Base-by-base conservation (phyloP, 2,888 invertebrate genomes). In the Diarsia rubi region DNA sequence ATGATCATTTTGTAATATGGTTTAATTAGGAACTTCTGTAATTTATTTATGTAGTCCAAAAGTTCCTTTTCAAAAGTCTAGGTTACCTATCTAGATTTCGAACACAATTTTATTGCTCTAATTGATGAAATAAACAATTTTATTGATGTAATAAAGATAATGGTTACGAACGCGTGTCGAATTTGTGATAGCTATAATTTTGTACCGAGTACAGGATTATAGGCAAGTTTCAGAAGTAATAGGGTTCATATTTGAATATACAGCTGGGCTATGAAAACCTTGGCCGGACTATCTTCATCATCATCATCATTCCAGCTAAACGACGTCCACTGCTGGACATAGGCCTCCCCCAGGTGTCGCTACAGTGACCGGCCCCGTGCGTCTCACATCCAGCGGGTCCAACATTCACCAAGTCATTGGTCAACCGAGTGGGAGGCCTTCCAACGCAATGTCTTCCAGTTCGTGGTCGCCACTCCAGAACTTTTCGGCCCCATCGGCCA, bases 161-260 rank as follows among this genome's bases (percentile, higher is more conserved):
- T 60, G 37, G 16, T 54, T 6, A 69, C 21, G 62, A 65, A 83
- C 62, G 76, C 73, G 73, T 75, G 31, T 72, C 0, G 75, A 83
- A 54, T 85, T 45, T 57, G 45, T 67, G 73, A 85, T 74, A 54
- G 57, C 67, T 73, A 70, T 69, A 49, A 65, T 67, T 60, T 74
- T 79, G 71, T 79, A 72, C 3, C 5, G n/a, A 73, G 68, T 47
- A 52, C 27, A 63, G 8, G 27, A n/a, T 49, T 73, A 72, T 68
- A 42, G 60, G 1, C 65, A 1, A n/a, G 31, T 52, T 72, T 5
- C 0, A 24, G n/a, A 44, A 27, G 27, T 44, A 59, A 57, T n/a
- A n/a, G 3, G 0, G 8, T 42, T 74, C 16, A 49, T 59, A 60
- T 75, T 66, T 49, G 0, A 49, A 47, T 65, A 14, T 44, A 64